Evolutionary conservation across 1,140 invertebrate species (phyloP), one percentile per base, ranked within the genome.

Genomic region (Calycopis cecrops): DNA sequence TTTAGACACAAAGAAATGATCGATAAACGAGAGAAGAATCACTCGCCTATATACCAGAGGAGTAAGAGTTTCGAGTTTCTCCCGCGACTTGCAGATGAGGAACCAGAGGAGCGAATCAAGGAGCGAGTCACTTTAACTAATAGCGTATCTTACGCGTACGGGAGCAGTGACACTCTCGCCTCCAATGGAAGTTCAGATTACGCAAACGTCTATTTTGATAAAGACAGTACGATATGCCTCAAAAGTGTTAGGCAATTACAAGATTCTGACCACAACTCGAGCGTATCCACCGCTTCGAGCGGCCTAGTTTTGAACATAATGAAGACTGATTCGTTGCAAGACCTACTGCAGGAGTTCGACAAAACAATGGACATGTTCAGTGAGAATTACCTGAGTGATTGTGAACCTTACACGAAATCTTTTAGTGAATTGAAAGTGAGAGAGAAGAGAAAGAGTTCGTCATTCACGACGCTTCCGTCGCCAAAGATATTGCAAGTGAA

Each of bases 51-150:
- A 12, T 85, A 87, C 47, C 73, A 64, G 33, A 63, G 82, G 14
- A 87, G 84, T 57, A 87, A 87, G 60, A 87, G 84, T 62, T 87
- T 85, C 35, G 84, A 87, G 60, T 87, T 85, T 40, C 54, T 87
- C 10, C 84, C 84, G 0, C 65, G 70, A 68, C 75, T 80, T 1
- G 35, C 69, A 38, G 68, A 78, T 52, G 80, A 85, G 9, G 64
- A 68, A 9, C 57, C 64, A 12, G 66, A 67, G 54, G 56, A 18
- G 48, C 54, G 9, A n/a, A 47, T 44, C 0, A 71, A 57, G 40
- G 17, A 9, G n/a, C n/a, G n/a, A n/a, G n/a, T n/a, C 14, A 17
- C 7, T 17, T 9, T 73, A 37, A 69, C 65, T 6, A 78, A 76
- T 14, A 78, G 65, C 37, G 57, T 65, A 9, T 84, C 81, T 4